Evolutionary conservation across 2,113 vertebrate genomes (phyloP).

Genomic region (Podarcis muralis): DNA sequence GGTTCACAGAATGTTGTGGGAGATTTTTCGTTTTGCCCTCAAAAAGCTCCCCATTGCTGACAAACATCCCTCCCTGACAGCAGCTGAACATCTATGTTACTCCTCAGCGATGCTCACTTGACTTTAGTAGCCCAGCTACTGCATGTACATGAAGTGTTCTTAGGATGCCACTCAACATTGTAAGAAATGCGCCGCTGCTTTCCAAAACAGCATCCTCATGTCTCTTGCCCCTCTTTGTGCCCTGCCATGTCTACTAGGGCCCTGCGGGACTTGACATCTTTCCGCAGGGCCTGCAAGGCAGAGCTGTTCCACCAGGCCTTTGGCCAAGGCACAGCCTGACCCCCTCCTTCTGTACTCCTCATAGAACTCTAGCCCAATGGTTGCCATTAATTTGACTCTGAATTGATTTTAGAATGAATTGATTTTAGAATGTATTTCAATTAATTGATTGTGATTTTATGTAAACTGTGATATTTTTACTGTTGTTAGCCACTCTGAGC

Average conservation of each 20-base stretch:
- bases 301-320: too few species aligned
- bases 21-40: background rate
- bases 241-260: background rate
- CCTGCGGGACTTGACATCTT: too few species aligned
- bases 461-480: too few species aligned
- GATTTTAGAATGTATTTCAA: too few species aligned
- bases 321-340: too few species aligned
- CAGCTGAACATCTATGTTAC: background rate
- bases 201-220: background rate
- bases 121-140: background rate
- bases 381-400: too few species aligned
- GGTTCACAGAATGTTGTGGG: background rate
- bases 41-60: background rate
- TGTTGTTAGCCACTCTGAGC: too few species aligned
- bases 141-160: background rate
- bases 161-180: background rate
- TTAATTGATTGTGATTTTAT: too few species aligned
- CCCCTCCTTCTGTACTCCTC: too few species aligned
- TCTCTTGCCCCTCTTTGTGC: background rate
- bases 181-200: background rate
- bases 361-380: too few species aligned
- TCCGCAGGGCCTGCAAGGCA: too few species aligned
- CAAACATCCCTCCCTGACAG: background rate
- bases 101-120: background rate
- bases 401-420: too few species aligned